Conservation (phyloP, 2,113 vertebrate genomes). For the Anhinga rufa region DNA sequence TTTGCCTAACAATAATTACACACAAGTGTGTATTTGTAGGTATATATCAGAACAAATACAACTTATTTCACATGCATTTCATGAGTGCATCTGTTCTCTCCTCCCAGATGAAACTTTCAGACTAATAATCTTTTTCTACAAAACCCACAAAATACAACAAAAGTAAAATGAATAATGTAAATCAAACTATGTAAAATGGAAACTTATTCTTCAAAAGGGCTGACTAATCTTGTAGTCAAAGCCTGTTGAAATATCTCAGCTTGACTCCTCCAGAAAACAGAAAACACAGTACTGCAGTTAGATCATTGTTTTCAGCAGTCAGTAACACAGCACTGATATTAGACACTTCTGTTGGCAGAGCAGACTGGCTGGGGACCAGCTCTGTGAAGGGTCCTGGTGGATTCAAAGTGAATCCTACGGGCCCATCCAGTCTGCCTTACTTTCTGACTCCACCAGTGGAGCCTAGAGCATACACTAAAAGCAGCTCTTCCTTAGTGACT, state of each 20-base stretch:
- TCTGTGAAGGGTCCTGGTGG: neutral
- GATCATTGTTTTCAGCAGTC: neutral
- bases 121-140: neutral
- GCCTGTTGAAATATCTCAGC: neutral
- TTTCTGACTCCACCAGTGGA: neutral
- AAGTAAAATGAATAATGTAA: neutral
- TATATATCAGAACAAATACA: neutral
- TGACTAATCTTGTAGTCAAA: neutral
- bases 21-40: neutral
- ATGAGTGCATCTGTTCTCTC: neutral
- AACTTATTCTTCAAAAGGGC: neutral
- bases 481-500: neutral
- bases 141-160: neutral
- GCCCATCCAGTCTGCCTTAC: neutral
- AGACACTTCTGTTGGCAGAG: neutral
- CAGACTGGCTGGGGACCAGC: neutral
- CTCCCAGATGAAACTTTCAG: neutral
- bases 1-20: neutral
- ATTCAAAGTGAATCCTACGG: neutral
- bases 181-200: neutral
- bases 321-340: neutral
- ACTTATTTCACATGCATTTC: neutral
- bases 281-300: neutral
- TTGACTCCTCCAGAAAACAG: neutral
- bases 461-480: neutral